These are phyloP conservation scores for Anser cygnoides DNA, from an alignment of 2,113 vertebrate species.

Conservation along the genomic window DNA sequence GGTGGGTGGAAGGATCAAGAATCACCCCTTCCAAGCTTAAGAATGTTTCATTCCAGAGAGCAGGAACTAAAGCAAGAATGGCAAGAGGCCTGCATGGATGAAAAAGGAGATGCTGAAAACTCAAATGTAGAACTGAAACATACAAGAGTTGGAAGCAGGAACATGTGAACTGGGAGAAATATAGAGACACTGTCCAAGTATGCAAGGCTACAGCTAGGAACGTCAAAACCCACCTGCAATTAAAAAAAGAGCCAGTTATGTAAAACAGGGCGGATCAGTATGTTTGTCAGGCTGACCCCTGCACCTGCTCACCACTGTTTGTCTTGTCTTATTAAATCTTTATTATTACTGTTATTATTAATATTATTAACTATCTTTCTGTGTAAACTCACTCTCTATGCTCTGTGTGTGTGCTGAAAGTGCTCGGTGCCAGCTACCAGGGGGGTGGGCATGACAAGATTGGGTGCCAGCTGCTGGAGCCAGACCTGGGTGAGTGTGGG, in stretches of 20 bases:
- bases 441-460: neutral
- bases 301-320: neutral
- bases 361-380: neutral
- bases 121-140: neutral
- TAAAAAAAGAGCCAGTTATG: neutral
- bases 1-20: neutral
- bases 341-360: no score
- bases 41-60: neutral
- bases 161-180: neutral
- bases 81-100: no score
- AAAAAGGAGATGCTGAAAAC: neutral
- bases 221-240: neutral
- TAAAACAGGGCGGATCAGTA: neutral
- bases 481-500: neutral
- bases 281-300: neutral
- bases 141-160: neutral
- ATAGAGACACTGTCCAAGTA: neutral
- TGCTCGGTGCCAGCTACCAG: neutral
- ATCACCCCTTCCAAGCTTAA: neutral
- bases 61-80: neutral
- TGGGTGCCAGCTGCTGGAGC: neutral
- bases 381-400: neutral
- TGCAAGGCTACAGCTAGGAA: neutral
- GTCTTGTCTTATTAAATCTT: neutral
- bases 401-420: neutral